These are phyloP conservation scores for Coremacera marginata DNA, from an alignment of 2,888 invertebrate genomes.

Conservation along the genomic window DNA sequence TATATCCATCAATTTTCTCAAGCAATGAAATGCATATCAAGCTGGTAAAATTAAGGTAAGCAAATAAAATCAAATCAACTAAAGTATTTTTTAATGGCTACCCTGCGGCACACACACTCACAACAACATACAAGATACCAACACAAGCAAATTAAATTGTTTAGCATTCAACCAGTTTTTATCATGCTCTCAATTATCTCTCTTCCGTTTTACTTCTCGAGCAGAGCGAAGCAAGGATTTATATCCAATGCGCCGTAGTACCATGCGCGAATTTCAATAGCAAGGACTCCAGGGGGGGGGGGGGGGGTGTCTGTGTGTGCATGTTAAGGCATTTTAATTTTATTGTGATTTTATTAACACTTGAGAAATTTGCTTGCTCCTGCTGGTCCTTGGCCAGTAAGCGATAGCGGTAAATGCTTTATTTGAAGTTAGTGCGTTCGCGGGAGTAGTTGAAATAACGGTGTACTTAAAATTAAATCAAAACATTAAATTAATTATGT, in stretches of 20 bases:
- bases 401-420: neutral
- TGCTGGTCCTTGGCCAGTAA: slow-evolving; percentile 39
- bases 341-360: slow-evolving; percentile 44
- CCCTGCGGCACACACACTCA: neutral
- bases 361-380: slow-evolving; percentile 39
- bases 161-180: slow-evolving; percentile 5
- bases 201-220: neutral
- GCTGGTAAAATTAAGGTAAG: slow-evolving; percentile 17
- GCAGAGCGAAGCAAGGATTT: slow-evolving; percentile 19
- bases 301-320: slow-evolving; percentile 34
- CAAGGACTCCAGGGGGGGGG: slow-evolving; percentile 37
- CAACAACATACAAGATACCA: neutral
- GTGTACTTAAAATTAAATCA: neutral
- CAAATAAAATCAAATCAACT: neutral
- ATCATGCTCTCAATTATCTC: slow-evolving; percentile 31
- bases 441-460: neutral
- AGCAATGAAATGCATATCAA: neutral
- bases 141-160: neutral
- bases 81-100: neutral
- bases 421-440: slow-evolving; percentile 35
- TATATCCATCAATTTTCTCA: too few relatives aligned
- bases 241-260: slow-evolving; percentile 27
- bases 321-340: slow-evolving; percentile 42
- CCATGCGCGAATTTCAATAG: slow-evolving; percentile 46
- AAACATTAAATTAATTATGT: neutral